Percentiles rank a stretch among this genome's conserved stretches.
phyloP scores from a whole-genome alignment of 2,797 vertebrate species.

The Telmatherina bonti region DNA sequence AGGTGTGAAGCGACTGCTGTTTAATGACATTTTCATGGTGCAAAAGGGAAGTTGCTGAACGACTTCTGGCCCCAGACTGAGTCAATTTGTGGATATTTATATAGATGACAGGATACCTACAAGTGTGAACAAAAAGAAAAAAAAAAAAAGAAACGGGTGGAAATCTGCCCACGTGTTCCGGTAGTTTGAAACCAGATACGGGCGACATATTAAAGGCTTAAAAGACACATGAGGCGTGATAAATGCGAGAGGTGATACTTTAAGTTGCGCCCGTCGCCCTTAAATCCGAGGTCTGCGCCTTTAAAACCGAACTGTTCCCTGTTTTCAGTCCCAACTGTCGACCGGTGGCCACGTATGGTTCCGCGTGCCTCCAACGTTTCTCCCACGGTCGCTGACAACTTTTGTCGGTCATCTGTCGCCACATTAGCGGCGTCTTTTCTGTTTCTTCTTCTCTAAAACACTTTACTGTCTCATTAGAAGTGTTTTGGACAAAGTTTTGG shows the following conservation, averaged over 20 bases:
- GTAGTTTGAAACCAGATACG: slow-evolving; percentile 9
- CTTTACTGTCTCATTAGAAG: background rate
- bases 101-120: slow-evolving; percentile 19
- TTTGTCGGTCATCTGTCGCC: background rate
- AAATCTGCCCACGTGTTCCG: slow-evolving; percentile 14
- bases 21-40: background rate
- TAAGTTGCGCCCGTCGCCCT: background rate
- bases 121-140: background rate
- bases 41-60: background rate
- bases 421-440: background rate
- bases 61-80: slow-evolving; percentile 3
- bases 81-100: slow-evolving; percentile 39
- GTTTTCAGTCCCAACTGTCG: slow-evolving; percentile 38
- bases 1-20: background rate
- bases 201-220: background rate
- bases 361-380: background rate
- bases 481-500: slow-evolving; percentile 52
- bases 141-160: background rate
- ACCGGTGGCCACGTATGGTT: slow-evolving; percentile 60
- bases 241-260: background rate
- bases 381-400: slow-evolving; percentile 5
- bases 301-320: slow-evolving; percentile 71
- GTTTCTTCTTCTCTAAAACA: background rate
- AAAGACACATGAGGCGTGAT: background rate
- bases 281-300: slow-evolving; percentile 67